Conservation (phyloP, 2,797 vertebrate genomes). For the Dromococcyx pavoninus region DNA sequence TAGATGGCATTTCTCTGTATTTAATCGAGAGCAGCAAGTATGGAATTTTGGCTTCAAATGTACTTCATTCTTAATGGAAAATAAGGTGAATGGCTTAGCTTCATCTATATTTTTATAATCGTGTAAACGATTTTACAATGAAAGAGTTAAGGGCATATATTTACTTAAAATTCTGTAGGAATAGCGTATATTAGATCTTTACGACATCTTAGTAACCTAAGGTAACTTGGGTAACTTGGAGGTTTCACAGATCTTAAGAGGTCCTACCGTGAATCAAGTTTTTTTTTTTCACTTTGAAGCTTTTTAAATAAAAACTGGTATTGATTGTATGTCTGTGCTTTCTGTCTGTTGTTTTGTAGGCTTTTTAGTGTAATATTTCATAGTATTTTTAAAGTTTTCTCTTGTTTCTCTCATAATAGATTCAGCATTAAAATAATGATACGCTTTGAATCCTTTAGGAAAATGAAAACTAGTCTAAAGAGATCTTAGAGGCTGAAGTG, state of each 20-base stretch:
- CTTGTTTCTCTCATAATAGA: neutral
- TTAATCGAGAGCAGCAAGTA: neutral
- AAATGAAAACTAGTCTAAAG: neutral
- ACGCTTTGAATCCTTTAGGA: neutral
- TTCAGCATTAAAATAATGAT: neutral
- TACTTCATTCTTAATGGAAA: neutral
- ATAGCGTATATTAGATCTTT: neutral
- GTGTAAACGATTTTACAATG: neutral
- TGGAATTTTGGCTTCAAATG: neutral
- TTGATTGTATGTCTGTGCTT: neutral
- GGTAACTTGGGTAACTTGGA: accelerated
- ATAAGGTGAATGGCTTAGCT: neutral
- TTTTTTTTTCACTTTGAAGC: neutral
- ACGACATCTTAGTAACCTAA: neutral
- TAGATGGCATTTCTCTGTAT: neutral
- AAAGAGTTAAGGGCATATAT: neutral
- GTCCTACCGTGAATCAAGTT: neutral
- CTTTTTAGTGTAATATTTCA: neutral
- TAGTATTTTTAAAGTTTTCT: neutral
- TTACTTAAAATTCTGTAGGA: neutral
- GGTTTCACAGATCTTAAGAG: neutral
- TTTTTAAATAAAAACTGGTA: neutral
- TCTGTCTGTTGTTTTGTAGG: neutral
- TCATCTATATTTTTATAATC: neutral
- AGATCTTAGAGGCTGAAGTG: neutral